Evolutionary conservation across 2,888 invertebrate genomes (phyloP).

Genomic region (Drosophila fungiperda): DNA sequence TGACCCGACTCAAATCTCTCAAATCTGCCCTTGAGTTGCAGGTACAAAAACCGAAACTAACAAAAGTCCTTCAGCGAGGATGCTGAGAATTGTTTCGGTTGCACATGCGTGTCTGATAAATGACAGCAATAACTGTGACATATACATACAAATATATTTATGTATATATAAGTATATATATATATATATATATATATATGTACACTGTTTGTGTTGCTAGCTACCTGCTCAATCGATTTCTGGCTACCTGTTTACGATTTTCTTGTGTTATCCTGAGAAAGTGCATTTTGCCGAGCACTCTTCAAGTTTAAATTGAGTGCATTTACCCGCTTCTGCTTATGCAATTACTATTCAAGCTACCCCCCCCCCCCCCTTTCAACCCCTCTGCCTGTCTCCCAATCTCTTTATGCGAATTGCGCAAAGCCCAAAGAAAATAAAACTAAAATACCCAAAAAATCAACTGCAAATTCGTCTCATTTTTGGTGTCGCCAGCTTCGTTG

Average conservation of each 20-base stretch:
- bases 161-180: too few relatives aligned
- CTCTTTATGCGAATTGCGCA: slow-evolving; percentile 20
- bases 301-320: neutral
- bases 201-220: neutral
- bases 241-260: neutral
- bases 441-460: slow-evolving; percentile 3
- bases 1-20: slow-evolving; percentile 26
- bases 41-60: neutral
- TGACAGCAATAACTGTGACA: neutral
- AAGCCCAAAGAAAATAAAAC: slow-evolving; percentile 1
- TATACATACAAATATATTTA: neutral
- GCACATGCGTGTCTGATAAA: slow-evolving; percentile 4
- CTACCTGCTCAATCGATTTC: slow-evolving; percentile 2
- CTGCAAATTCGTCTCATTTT: slow-evolving; percentile 54
- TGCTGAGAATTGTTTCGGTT: slow-evolving; percentile 19
- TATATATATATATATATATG: neutral
- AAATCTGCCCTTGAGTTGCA: slow-evolving; percentile 32
- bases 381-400: neutral
- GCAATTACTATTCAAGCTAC: slow-evolving; percentile 22
- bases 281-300: neutral
- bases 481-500: slow-evolving; percentile 56
- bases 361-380: neutral
- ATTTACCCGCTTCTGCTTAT: slow-evolving; percentile 28
- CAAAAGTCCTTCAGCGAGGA: slow-evolving; percentile 1
- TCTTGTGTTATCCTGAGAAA: neutral